phyloP scores from a whole-genome alignment of 2,113 vertebrate species.

The Hippotragus niger region DNA sequence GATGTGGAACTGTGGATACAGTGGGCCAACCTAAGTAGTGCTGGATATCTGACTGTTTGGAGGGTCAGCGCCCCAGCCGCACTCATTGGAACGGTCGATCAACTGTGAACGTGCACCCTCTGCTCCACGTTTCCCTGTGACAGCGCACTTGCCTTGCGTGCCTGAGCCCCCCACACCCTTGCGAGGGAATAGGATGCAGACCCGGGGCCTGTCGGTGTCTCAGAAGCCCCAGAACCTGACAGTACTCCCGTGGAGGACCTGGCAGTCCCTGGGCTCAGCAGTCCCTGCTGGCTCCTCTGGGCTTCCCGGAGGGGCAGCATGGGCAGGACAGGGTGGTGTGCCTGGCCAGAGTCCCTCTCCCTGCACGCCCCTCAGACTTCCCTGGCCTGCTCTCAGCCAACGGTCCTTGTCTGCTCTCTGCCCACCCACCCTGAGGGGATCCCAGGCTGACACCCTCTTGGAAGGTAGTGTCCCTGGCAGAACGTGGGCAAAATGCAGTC shows the following conservation, averaged over 20 bases:
- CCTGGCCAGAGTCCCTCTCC: background rate
- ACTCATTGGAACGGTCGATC: rapidly evolving
- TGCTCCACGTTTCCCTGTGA: background rate
- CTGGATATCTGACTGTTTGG: background rate
- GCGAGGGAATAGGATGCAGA: background rate
- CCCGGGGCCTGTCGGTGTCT: background rate
- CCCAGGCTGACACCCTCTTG: background rate
- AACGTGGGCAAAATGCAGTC: background rate
- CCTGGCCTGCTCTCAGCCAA: background rate
- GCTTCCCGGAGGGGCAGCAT: background rate
- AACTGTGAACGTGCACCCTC: background rate
- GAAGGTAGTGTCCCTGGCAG: background rate
- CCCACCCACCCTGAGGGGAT: background rate
- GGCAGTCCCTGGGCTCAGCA: background rate
- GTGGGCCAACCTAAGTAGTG: background rate
- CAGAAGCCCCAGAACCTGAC: background rate
- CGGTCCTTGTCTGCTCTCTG: background rate
- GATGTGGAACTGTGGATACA: background rate
- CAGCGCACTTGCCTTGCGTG: background rate
- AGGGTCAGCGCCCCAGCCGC: background rate
- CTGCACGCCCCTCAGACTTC: rapidly evolving
- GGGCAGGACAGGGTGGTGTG: background rate
- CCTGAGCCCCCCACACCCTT: background rate
- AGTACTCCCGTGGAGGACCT: background rate
- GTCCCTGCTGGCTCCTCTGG: background rate